A percentile compares a stretch with the other conserved stretches of the same genome.
Conservation (phyloP, 2,113 vertebrate genomes). For the Python bivittatus region DNA sequence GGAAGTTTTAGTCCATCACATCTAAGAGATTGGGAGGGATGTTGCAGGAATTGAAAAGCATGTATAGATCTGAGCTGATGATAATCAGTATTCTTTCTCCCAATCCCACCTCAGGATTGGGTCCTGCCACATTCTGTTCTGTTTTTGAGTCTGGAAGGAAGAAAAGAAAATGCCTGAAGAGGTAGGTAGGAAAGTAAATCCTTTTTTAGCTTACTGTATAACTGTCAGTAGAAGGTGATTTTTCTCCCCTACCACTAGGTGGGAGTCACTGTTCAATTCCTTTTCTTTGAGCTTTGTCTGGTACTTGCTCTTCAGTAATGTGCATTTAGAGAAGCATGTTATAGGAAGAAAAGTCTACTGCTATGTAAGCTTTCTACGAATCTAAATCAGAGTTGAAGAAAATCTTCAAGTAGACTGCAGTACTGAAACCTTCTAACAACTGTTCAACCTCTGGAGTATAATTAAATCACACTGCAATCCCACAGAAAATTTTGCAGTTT, state of each 20-base stretch:
- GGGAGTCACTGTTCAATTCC: slow-evolving; percentile 26
- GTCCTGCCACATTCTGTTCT: neutral
- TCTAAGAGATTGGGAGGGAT: neutral
- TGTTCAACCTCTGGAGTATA: neutral
- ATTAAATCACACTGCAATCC: slow-evolving; percentile 75
- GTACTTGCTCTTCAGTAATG: neutral
- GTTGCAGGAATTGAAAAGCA: neutral
- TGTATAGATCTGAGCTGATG: neutral
- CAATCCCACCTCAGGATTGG: neutral
- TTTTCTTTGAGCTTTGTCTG: neutral
- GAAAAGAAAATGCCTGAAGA: neutral
- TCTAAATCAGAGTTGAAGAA: neutral
- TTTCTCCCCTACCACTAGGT: neutral
- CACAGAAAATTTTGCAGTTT: slow-evolving; percentile 84
- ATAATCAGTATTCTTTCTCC: neutral
- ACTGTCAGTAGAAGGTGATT: fast-evolving
- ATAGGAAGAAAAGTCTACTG: neutral
- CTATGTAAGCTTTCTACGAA: neutral
- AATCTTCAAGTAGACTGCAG: neutral
- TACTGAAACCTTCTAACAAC: neutral
- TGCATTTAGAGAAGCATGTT: neutral
- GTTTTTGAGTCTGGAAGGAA: neutral
- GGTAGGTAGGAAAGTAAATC: neutral
- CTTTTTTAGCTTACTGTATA: neutral
- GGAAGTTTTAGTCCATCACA: neutral